These are phyloP conservation scores for Tenrec ecaudatus DNA, from an alignment of 2,113 vertebrate genomes.

Conservation along the genomic window DNA sequence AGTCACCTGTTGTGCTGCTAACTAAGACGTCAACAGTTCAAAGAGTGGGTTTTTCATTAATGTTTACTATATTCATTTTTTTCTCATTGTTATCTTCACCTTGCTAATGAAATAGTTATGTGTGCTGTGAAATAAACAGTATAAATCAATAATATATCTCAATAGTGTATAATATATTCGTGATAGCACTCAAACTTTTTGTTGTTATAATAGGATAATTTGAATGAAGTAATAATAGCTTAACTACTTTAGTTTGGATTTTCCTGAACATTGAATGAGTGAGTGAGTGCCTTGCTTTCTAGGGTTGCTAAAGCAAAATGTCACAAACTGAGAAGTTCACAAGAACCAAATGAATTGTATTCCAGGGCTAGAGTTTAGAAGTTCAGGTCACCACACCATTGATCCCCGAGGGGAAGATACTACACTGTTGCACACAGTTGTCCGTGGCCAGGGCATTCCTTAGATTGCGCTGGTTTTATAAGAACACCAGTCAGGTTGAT, in stretches of 20 bases:
- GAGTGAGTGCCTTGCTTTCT: neutral
- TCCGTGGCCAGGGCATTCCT: neutral
- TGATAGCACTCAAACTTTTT: neutral
- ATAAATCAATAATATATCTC: neutral
- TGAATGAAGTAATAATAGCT: neutral
- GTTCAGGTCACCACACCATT: too few species aligned
- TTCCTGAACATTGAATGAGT: neutral
- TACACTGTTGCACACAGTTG: neutral
- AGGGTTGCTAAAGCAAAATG: neutral
- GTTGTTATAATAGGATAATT: neutral
- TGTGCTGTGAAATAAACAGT: too few species aligned
- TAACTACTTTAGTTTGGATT: neutral
- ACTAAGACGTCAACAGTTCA: too few species aligned
- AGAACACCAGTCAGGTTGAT: neutral
- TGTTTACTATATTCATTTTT: neutral
- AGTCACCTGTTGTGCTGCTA: too few species aligned
- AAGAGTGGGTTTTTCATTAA: neutral
- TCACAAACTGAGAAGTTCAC: neutral
- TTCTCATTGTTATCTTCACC: neutral
- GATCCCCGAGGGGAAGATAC: neutral
- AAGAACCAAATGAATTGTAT: neutral
- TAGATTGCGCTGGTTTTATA: neutral
- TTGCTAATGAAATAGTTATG: too few species aligned
- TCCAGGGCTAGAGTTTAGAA: too few species aligned
- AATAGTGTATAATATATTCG: neutral